Evolutionary conservation across 2,113 vertebrate species (phyloP).

Genomic region (Antechinus stuartii): DNA sequence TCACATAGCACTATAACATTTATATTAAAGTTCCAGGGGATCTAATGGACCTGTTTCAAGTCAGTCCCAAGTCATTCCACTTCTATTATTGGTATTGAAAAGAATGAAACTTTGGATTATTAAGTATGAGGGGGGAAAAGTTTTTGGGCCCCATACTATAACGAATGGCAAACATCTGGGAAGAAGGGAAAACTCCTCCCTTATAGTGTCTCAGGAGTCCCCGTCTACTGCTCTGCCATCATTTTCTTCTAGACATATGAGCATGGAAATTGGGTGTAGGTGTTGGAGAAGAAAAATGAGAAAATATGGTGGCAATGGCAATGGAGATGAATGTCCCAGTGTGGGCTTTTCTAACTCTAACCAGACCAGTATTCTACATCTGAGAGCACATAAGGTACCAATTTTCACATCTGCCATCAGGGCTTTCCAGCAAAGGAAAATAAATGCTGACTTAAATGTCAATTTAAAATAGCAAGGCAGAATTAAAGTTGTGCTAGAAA

Average conservation of each 20-base stretch:
- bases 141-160: not conserved
- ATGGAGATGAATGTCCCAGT: not conserved
- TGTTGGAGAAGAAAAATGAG: slow-evolving; percentile 15
- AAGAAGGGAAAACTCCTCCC: not conserved
- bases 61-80: not conserved
- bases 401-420: not conserved
- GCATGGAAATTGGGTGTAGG: slow-evolving; percentile 20
- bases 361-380: not conserved
- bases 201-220: not conserved
- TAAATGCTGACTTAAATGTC: not conserved
- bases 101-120: slow-evolving; percentile 9
- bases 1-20: not conserved
- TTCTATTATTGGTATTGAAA: not conserved
- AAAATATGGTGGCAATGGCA: not conserved
- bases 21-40: not conserved
- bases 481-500: slow-evolving; percentile 9
- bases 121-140: not conserved
- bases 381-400: not conserved
- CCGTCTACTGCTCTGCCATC: too few relatives aligned
- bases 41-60: not conserved
- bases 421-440: slow-evolving; percentile 25
- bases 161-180: not conserved
- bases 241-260: slow-evolving; percentile 11
- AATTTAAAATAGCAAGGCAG: slow-evolving; percentile 45
- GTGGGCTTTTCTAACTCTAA: not conserved